Conservation (phyloP, 2,113 vertebrate genomes). For the Acrocephalus arundinaceus region DNA sequence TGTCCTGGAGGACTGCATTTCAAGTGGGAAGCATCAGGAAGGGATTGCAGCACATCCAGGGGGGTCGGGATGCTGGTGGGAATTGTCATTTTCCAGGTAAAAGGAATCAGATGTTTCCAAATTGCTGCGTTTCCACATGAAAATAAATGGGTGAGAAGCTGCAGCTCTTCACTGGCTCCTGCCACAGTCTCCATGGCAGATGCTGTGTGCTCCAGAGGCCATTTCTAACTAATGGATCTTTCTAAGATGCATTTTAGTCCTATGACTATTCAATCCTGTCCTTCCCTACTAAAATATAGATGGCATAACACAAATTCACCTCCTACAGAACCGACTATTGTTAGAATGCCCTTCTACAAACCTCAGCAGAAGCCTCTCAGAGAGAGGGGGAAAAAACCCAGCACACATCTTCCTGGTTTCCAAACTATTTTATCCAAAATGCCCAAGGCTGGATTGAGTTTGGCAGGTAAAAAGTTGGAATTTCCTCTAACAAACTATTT, state of each 20-base stretch:
- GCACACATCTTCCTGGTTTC: neutral
- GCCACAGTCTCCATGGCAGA: neutral
- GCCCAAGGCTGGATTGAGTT: neutral
- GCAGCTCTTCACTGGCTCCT: neutral
- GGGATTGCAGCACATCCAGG: neutral
- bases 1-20: neutral
- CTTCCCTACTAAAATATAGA: slow-evolving; percentile 55
- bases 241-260: slow-evolving; percentile 10
- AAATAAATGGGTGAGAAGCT: slow-evolving; percentile 15
- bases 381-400: neutral
- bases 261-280: slow-evolving; percentile 18
- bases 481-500: neutral
- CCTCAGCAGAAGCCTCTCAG: slow-evolving; percentile 2
- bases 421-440: neutral
- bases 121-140: neutral
- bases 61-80: neutral
- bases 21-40: neutral
- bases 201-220: slow-evolving; percentile 23
- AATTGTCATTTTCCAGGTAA: neutral
- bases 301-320: slow-evolving; percentile 38
- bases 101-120: slow-evolving; percentile 7
- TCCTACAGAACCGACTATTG: slow-evolving; percentile 37
- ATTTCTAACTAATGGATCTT: slow-evolving; percentile 38
- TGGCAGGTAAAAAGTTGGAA: neutral
- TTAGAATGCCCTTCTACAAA: slow-evolving; percentile 52